Base-by-base conservation (phyloP, 64 coral and sea anemone genomes). In the Orbicella faveolata region DNA sequence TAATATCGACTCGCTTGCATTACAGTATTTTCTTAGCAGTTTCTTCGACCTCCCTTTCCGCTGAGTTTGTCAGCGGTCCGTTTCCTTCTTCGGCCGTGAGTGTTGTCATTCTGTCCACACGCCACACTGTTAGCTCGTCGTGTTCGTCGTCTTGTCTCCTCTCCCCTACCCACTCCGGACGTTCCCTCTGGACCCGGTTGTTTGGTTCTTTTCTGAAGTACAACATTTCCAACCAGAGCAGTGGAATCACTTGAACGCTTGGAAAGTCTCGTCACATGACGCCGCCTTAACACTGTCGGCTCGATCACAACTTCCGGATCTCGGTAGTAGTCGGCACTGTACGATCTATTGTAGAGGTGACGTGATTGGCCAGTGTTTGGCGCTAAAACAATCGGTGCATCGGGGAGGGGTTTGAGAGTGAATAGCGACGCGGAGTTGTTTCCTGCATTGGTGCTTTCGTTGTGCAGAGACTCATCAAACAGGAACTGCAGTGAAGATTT, bases 21-120 rank as follows among this genome's bases (percentile, higher is more conserved):
- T 14, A n/a, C 21, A 72, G 62, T 69, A 30, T 25, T 23, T 18
- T 17, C 20, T 72, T 44, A 85, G 36, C 82, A 85, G 65, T 85
- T 85, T 73, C 82, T 85, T 48, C 82, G 63, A 20, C 82, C 82
- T 25, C 82, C 82, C 66, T 85, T 85, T 39, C 82, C 82, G 13
- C 82, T 85, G 20, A 26, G 53, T 39, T 85, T 85, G 0, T 85
- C 82, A 1, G 82, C 63, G 4, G 82, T 85, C 6, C 65, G 63
- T 52, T 85, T 85, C 15, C 82, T 70, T 34, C 82, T 41, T 23
- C 68, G 70, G n/a, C 82, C 82, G 37, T 72, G 82, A 53, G 37
- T n/a, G 82, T 26, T 85, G 4, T 85, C 63, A 16, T 0, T 73
- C 1, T 85, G 82, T 33, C 36, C 65, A 12, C 82, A 72, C 13